phyloP scores from a whole-genome alignment of 2,113 vertebrate species.

The Ciconia maguari region DNA sequence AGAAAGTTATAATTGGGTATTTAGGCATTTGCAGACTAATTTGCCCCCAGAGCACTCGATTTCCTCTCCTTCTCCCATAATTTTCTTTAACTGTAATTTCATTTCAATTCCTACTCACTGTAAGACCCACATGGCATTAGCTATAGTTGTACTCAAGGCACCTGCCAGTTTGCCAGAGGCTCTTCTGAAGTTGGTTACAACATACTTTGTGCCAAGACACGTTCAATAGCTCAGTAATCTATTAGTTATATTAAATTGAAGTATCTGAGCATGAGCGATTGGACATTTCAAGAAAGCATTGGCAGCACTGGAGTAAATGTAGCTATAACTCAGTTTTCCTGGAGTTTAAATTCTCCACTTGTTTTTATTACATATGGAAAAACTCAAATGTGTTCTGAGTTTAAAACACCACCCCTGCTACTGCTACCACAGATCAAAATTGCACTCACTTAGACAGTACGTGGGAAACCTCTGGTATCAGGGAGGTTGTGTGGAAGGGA shows the following conservation, averaged over 20 bases:
- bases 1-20: not conserved
- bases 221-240: slow-evolving; percentile 21
- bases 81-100: slow-evolving; percentile 25
- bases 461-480: not conserved
- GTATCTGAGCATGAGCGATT: not conserved
- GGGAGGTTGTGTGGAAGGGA: not conserved
- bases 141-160: not conserved
- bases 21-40: not conserved
- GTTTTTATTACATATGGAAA: not conserved
- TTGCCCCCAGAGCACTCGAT: not conserved
- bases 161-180: not conserved
- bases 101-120: not conserved
- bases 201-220: not conserved
- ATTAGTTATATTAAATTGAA: not conserved
- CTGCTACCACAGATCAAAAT: not conserved
- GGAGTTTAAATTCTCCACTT: not conserved
- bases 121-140: not conserved
- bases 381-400: not conserved
- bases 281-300: not conserved
- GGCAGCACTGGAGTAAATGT: not conserved
- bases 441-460: not conserved
- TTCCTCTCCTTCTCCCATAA: not conserved
- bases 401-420: not conserved
- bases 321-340: not conserved
- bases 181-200: not conserved